Base-by-base conservation (phyloP, 2,797 vertebrate species). In the Sebastes hubbsi region DNA sequence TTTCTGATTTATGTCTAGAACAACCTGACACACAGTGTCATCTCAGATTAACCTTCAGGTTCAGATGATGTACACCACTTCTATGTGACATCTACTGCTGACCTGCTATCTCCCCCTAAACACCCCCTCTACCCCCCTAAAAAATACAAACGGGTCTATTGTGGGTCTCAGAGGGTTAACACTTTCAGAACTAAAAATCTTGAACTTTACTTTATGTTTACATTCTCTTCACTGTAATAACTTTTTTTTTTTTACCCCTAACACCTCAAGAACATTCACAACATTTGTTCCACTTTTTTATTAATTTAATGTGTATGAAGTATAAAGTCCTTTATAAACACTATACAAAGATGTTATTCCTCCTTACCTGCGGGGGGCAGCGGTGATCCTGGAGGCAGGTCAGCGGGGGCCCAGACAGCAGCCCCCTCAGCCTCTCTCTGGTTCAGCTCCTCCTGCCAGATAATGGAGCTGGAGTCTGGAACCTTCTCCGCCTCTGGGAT, bases 361-460 rank as follows among this genome's bases (percentile, higher is more conserved):
- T 89, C 77, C 87, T 29, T 68, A 95, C 96, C 95, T 94, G 93
- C 49, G 20, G 90, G 66, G 60, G 92, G 86, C 59, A 91, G 78
- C 0, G 92, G 87, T 27, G 95, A 94, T 32, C 92, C 94, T 49
- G 90, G 81, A 2, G 93, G 79, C 20, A 95, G 83, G 36, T 97
- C 96, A 13, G 92, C 71, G 22, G 93, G 56, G 3, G 92, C 66
- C 96, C 96, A 96, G 5, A 92, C 92, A 7, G 94, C 87, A 1
- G 92, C 85, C 1, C 88, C 94, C 16, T 96, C 96, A 0, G 93
- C 93, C 81, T 96, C 96, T 80, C 96, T 94, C 90, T 94, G 95
- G 70, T 94, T 96, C 72, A 96, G 90, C 88, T 96, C 96, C 87
- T 97, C 96, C 83, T 96, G 96, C 96, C 96, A 97, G 87, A 96